These are phyloP conservation scores for Kryptopterus vitreolus DNA, from an alignment of 2,797 vertebrate species.

Conservation along the genomic window DNA sequence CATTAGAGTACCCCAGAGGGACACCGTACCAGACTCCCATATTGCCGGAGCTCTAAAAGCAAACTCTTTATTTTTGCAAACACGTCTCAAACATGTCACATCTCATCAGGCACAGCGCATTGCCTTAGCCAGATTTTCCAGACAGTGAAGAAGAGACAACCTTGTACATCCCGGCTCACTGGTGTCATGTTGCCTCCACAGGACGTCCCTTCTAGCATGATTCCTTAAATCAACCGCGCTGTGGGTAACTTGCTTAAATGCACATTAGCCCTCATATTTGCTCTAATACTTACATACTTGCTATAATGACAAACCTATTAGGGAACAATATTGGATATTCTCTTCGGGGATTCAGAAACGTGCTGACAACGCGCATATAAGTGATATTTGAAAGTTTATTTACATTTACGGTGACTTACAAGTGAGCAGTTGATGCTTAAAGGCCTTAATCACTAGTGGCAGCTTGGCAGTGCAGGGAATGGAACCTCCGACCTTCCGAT, in stretches of 20 bases:
- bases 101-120: slow-evolving; percentile 54
- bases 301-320: neutral
- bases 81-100: slow-evolving; percentile 57
- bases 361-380: neutral
- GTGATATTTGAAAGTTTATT: neutral
- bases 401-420: no score
- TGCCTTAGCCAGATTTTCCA: slow-evolving; percentile 37
- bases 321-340: neutral
- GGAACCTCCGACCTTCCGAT: no score
- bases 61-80: slow-evolving; percentile 57
- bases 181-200: neutral
- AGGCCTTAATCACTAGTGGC: no score
- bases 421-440: no score
- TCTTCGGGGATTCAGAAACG: neutral
- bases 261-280: neutral
- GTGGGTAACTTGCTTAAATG: neutral
- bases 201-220: neutral
- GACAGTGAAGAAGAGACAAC: neutral
- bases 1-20: slow-evolving; percentile 38
- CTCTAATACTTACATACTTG: neutral
- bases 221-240: neutral
- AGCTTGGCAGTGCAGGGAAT: no score
- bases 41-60: slow-evolving; percentile 51
- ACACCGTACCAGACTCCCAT: slow-evolving; percentile 45
- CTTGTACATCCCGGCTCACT: neutral